Conservation (phyloP, 2,888 invertebrate genomes). For the Lordiphosa fenestrarum region DNA sequence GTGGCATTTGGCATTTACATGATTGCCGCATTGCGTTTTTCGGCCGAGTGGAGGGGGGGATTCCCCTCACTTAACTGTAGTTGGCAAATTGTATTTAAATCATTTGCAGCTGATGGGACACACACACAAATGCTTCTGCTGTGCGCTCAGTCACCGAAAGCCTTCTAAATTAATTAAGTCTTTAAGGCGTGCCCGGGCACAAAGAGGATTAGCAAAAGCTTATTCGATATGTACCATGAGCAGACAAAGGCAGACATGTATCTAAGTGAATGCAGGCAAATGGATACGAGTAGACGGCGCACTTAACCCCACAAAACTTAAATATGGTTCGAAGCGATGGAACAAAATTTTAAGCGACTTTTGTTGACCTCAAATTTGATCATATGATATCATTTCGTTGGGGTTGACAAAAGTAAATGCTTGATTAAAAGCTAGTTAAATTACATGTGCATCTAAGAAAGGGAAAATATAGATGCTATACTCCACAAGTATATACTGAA, state of each 20-base stretch:
- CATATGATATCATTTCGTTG: no score
- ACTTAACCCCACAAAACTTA: conserved; percentile 22
- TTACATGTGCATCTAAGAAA: no score
- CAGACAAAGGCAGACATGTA: conserved; percentile 5
- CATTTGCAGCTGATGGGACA: conserved; percentile 41
- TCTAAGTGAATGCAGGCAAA: conserved; percentile 8
- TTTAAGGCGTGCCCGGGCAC: conserved; percentile 41
- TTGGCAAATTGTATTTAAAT: conserved; percentile 59
- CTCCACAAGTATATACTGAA: no score
- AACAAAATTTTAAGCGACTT: no score
- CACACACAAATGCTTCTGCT: conserved; percentile 30
- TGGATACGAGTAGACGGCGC: conserved; percentile 14
- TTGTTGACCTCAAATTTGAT: no score
- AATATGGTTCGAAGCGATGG: no score
- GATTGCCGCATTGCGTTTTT: conserved; percentile 77
- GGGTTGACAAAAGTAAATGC: no score
- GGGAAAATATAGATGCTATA: no score
- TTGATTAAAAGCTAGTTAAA: no score
- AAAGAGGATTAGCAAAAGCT: conserved; percentile 13
- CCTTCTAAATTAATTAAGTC: conserved; percentile 61
- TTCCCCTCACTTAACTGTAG: conserved; percentile 33
- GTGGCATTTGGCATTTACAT: conserved; percentile 61
- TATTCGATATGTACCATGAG: neutral
- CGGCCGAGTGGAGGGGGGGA: neutral
- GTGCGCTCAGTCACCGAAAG: conserved; percentile 24